Evolutionary conservation across 2,797 vertebrate genomes (phyloP).

Genomic region (Echeneis naucrates): DNA sequence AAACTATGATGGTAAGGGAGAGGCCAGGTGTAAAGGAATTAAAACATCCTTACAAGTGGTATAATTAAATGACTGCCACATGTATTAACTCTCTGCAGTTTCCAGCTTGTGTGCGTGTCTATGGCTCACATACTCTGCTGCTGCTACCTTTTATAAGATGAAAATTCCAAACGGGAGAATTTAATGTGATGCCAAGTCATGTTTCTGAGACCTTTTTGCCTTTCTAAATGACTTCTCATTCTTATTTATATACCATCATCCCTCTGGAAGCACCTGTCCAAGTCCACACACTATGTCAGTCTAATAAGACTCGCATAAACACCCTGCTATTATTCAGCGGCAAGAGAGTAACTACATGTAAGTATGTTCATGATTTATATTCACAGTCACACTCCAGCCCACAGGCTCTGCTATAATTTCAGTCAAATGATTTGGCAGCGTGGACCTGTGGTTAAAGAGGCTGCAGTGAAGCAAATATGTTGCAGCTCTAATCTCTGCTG

Average conservation of each 20-base stretch:
- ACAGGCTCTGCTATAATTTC: conserved; percentile 49
- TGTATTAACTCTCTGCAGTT: neutral
- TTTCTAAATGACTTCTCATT: conserved; percentile 60
- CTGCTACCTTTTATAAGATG: conserved; percentile 28
- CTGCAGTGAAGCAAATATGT: conserved; percentile 5
- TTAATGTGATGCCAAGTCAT: conserved; percentile 76
- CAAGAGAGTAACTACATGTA: conserved; percentile 52
- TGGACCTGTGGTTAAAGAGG: conserved; percentile 25
- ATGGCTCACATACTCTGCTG: neutral
- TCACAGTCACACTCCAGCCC: conserved; percentile 60
- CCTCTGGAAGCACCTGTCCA: conserved; percentile 58
- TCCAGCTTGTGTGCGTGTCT: conserved; percentile 14
- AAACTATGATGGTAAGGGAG: neutral
- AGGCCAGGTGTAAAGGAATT: neutral
- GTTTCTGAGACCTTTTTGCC: conserved; percentile 55
- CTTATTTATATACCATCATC: conserved; percentile 63
- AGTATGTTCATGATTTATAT: conserved; percentile 62
- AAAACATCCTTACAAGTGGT: neutral
- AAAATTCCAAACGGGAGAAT: conserved; percentile 38
- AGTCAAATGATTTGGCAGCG: conserved; percentile 36
- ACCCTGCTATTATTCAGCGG: conserved; percentile 59
- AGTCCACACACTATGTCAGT: conserved; percentile 57
- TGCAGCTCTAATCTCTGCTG: conserved; percentile 32
- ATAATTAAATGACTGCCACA: neutral
- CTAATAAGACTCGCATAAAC: conserved; percentile 66